Percentiles rank a stretch among this genome's conserved stretches.
Evolutionary conservation across 2,113 vertebrate genomes (phyloP).

Genomic region (Platichthys stellatus): DNA sequence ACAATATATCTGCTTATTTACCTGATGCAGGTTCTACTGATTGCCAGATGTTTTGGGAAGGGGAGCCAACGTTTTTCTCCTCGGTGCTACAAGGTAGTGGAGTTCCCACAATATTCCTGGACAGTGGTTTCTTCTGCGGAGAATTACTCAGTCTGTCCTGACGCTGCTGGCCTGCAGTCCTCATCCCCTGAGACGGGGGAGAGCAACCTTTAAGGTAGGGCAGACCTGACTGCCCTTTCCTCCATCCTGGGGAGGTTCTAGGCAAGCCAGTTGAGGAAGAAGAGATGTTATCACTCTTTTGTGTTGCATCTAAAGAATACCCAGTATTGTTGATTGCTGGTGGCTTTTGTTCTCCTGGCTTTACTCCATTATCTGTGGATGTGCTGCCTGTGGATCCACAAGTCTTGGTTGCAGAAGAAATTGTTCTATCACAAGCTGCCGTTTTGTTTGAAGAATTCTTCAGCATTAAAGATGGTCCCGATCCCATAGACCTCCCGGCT

Average conservation of each 20-base stretch:
- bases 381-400: constrained; percentile 6
- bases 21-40: constrained; percentile 14
- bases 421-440: constrained; percentile 5
- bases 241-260: constrained; percentile 42
- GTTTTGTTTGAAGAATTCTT: constrained; percentile 12
- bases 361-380: constrained; percentile 20
- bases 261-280: not conserved
- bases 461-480: constrained; percentile 37
- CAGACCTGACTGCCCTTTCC: constrained; percentile 33
- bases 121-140: constrained; percentile 17
- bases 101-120: constrained; percentile 29
- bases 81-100: constrained; percentile 19
- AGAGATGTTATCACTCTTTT: constrained; percentile 20
- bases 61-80: constrained; percentile 77
- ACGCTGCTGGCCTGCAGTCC: constrained; percentile 19
- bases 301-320: constrained; percentile 8
- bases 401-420: constrained; percentile 6
- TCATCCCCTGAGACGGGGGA: constrained; percentile 25
- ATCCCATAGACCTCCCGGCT: constrained; percentile 47
- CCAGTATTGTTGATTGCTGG: not conserved
- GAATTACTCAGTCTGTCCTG: constrained; percentile 24
- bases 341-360: constrained; percentile 29
- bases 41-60: constrained; percentile 36
- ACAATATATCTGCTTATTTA: not conserved
- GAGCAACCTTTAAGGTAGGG: constrained; percentile 37